A percentile compares a stretch with the other conserved stretches of the same genome.
These are phyloP conservation scores for Hypsopygia costalis DNA, from an alignment of 2,888 invertebrate genomes.

Conservation along the genomic window DNA sequence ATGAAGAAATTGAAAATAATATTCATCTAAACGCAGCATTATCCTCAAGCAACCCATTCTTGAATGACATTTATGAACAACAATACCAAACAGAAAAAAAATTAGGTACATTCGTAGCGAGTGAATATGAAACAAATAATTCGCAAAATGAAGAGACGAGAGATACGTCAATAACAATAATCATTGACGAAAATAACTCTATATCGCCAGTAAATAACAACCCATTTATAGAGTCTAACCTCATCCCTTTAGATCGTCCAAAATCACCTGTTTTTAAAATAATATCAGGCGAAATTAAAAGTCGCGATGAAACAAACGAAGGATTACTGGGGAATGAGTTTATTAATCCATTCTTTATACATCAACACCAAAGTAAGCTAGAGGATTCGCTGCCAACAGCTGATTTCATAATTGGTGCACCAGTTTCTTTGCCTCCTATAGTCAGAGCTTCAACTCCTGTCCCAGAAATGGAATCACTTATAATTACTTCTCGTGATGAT, in stretches of 20 bases:
- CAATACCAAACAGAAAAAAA: conserved; percentile 46
- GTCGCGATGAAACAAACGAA: conserved; percentile 36
- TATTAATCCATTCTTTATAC: conserved; percentile 60
- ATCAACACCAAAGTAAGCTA: conserved; percentile 35
- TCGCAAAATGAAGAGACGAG: conserved; percentile 57
- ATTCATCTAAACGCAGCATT: conserved; percentile 31
- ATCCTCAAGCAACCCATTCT: conserved; percentile 54
- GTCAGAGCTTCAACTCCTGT: conserved; percentile 53
- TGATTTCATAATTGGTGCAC: conserved; percentile 76
- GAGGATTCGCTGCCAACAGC: conserved; percentile 39
- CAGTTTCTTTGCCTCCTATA: conserved; percentile 68
- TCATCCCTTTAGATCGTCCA: conserved; percentile 43
- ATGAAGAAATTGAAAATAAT: conserved; percentile 39
- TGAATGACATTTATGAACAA: conserved; percentile 44
- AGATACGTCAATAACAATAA: conserved; percentile 42
- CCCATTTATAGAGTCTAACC: conserved; percentile 44
- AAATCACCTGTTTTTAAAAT: conserved; percentile 70
- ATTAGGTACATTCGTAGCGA: conserved; percentile 50
- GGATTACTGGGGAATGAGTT: conserved; percentile 51
- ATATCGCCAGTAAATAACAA: conserved; percentile 35
- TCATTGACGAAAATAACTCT: conserved; percentile 37
- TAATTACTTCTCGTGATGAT: conserved; percentile 29
- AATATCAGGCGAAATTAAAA: conserved; percentile 44
- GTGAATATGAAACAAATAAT: conserved; percentile 64
- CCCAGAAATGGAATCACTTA: conserved; percentile 45